Evolutionary conservation across 2,113 vertebrate species (phyloP).

Genomic region (Xenopus laevis): DNA sequence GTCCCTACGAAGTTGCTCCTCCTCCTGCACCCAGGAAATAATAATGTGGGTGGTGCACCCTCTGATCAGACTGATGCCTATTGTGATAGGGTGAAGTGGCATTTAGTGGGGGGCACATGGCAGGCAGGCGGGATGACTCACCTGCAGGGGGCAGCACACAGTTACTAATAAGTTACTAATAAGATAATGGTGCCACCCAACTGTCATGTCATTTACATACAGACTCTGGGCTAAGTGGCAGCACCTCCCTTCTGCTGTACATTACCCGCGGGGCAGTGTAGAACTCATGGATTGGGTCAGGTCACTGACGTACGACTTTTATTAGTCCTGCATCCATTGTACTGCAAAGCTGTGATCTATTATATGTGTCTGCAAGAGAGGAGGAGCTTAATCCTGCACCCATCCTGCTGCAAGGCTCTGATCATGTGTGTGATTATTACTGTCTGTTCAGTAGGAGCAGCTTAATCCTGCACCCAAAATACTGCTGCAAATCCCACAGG

Average conservation of each 20-base stretch:
- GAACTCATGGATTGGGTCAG: conserved; percentile 96
- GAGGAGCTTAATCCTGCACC: conserved; percentile 1
- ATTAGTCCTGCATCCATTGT: conserved; percentile 98
- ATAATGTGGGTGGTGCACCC: not conserved
- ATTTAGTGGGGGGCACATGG: no score
- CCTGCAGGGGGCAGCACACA: conserved; percentile 63
- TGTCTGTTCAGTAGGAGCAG: no score
- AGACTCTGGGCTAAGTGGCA: no score
- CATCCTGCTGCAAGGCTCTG: no score
- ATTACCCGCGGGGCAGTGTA: conserved; percentile 85
- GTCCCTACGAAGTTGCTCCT: conserved; percentile 78
- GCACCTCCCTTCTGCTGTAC: no score
- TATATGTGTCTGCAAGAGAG: conserved; percentile 80
- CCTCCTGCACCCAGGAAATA: conserved; percentile 57
- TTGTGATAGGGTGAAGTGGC: no score
- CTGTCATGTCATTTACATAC: no score
- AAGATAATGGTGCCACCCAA: no score
- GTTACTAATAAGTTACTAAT: not conserved
- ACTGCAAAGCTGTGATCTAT: conserved; percentile 94
- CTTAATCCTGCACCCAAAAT: no score
- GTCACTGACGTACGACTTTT: conserved; percentile 89
- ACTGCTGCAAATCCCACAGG: no score
- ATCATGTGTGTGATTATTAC: no score
- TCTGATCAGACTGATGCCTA: conserved; percentile 58
- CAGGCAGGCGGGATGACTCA: no score